Base-by-base conservation (phyloP, 2,797 vertebrate genomes). In the Lophius americanus region DNA sequence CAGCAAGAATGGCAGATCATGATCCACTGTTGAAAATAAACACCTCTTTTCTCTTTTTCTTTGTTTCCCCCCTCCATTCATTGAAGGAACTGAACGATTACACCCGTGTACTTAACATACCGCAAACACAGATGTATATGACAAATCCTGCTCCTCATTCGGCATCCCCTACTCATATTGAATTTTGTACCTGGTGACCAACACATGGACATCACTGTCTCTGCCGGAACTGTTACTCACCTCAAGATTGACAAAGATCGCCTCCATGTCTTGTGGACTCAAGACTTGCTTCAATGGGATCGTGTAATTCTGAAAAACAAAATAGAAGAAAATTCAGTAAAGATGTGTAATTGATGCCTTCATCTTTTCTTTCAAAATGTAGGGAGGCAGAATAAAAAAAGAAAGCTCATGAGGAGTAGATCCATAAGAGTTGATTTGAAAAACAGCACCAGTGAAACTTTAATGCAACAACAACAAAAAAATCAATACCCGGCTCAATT, bases 181-280 rank as follows among this genome's bases (percentile, higher is more conserved):
- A 79, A 78, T 81, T 74, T 76, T 76, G 82, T 50, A 61, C 62
- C 42, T 51, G 56, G 72, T 44, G 33, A 52, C 2, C 54, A 49
- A n/a, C 23, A 43, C 54, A 54, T 23, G 50, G 14, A 60, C 36
- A 51, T 47, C 3, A 6, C 60, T 62, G 57, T 38, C 13, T 43
- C 14, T 9, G 43, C 44, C 23, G 57, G 63, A 3, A 6, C 32
- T 11, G 6, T 7, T 37, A 71, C 92, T 87, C 87, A 97, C 98
- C 96, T 98, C 98, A 48, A 99, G 88, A 82, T 99, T 99, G 87
- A 98, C 96, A 83, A 99, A 99, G 88, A 99, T 94, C 3, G 96
- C 93, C 51, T 95, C 94, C 95, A 98, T 96, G 66, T 99, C 98
- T 0, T 95, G 94, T 0, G 93, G 92, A 76, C 88, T 94, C 81